phyloP scores from a whole-genome alignment of 92 coral and sea anemone genomes.

The Scolanthus callimorphus region DNA sequence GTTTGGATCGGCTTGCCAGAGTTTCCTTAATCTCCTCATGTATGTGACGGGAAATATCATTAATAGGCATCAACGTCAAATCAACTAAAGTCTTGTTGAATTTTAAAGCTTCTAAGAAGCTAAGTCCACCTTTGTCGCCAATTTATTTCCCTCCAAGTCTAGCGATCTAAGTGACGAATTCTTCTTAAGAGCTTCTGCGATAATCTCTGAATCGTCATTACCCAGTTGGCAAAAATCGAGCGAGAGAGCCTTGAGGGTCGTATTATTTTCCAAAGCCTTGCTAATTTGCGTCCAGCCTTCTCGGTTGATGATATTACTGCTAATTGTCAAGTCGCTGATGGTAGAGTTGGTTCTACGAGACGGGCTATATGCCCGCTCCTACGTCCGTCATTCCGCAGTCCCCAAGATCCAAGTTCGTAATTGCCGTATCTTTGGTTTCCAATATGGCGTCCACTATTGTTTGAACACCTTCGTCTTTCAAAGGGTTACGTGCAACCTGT shows the following conservation, averaged over 20 bases:
- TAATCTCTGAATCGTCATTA: conserved; percentile 72
- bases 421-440: conserved; percentile 45
- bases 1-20: conserved; percentile 59
- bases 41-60: conserved; percentile 72
- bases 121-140: conserved; percentile 85
- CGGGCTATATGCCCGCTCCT: conserved; percentile 86
- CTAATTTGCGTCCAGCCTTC: conserved; percentile 81
- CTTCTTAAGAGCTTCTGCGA: conserved; percentile 83
- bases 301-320: conserved; percentile 67
- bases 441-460: conserved; percentile 79
- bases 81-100: conserved; percentile 76
- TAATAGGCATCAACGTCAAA: conserved; percentile 88
- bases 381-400: conserved; percentile 82
- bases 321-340: conserved; percentile 66
- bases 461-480: conserved; percentile 79
- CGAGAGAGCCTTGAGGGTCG: conserved; percentile 66
- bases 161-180: conserved; percentile 76
- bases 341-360: conserved; percentile 65
- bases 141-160: conserved; percentile 93
- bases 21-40: conserved; percentile 71
- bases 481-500: too few species aligned
- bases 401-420: conserved; percentile 86
- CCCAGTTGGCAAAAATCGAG: conserved; percentile 82
- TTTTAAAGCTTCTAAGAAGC: conserved; percentile 74
- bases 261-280: conserved; percentile 59